Percentiles rank a stretch among this genome's conserved stretches.
These are phyloP conservation scores for Orius insidiosus DNA, from an alignment of 1,140 invertebrate species.

Conservation along the genomic window DNA sequence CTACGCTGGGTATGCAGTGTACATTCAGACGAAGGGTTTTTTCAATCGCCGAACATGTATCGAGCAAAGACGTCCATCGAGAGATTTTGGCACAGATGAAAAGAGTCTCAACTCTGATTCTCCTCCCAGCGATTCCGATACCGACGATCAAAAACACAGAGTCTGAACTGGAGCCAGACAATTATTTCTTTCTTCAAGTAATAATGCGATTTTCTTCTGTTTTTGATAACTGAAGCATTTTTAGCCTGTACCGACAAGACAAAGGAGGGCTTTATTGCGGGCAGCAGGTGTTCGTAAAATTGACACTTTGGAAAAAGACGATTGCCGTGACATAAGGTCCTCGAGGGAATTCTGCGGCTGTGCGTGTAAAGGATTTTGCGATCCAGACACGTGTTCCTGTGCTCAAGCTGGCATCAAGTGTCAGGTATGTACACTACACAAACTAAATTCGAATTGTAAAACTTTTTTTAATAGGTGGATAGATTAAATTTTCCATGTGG, in stretches of 20 bases:
- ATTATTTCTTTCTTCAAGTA: constrained; percentile 69
- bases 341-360: constrained; percentile 92
- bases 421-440: constrained; percentile 51
- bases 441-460: too few species aligned
- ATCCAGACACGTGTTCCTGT: constrained; percentile 88
- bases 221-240: constrained; percentile 1
- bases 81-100: constrained; percentile 61
- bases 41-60: constrained; percentile 63
- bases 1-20: constrained; percentile 87
- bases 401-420: constrained; percentile 90
- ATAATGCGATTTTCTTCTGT: not conserved
- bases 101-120: constrained; percentile 32
- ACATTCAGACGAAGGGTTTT: constrained; percentile 64
- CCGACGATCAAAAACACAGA: constrained; percentile 69
- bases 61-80: constrained; percentile 69
- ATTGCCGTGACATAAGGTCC: constrained; percentile 77
- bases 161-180: constrained; percentile 71
- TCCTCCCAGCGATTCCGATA: constrained; percentile 48
- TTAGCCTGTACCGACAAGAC: constrained; percentile 78
- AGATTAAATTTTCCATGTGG: constrained; percentile 90
- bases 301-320: constrained; percentile 83
- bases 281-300: constrained; percentile 86
- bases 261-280: constrained; percentile 67
- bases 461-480: constrained; percentile 46
- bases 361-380: constrained; percentile 83